Evolutionary conservation across 1,140 invertebrate genomes (phyloP).

Genomic region (Ceratina calcarata): DNA sequence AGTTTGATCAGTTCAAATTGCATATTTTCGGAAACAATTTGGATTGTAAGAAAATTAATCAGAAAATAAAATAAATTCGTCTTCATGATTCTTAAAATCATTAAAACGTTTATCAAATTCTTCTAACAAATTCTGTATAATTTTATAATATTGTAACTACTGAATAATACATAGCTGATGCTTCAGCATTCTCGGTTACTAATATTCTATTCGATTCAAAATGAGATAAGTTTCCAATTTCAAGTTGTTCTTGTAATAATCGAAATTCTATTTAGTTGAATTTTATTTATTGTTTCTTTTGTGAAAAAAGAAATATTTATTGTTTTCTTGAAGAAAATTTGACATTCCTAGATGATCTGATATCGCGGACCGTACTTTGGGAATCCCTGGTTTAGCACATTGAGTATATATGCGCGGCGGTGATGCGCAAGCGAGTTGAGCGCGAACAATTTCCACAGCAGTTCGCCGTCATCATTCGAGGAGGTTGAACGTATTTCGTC

Average conservation of each 20-base stretch:
- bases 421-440: slow-evolving; percentile 34
- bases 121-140: no score
- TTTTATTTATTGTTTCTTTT: no score
- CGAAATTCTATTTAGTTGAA: no score
- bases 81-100: not conserved
- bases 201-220: no score
- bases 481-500: not conserved
- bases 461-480: slow-evolving; percentile 19
- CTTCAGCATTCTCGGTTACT: no score
- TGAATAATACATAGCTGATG: no score
- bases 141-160: no score
- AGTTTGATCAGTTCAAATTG: not conserved
- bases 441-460: slow-evolving; percentile 39
- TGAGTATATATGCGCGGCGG: slow-evolving; percentile 6
- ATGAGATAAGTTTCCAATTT: no score
- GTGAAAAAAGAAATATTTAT: no score
- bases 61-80: not conserved
- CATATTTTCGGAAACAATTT: not conserved
- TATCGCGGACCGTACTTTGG: not conserved
- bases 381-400: not conserved
- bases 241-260: no score
- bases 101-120: not conserved
- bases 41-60: not conserved
- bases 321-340: not conserved
- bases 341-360: not conserved